Evolutionary conservation across 2,113 vertebrate genomes (phyloP), one percentile per base, ranked within the genome.

Genomic region (Rallus limicola): DNA sequence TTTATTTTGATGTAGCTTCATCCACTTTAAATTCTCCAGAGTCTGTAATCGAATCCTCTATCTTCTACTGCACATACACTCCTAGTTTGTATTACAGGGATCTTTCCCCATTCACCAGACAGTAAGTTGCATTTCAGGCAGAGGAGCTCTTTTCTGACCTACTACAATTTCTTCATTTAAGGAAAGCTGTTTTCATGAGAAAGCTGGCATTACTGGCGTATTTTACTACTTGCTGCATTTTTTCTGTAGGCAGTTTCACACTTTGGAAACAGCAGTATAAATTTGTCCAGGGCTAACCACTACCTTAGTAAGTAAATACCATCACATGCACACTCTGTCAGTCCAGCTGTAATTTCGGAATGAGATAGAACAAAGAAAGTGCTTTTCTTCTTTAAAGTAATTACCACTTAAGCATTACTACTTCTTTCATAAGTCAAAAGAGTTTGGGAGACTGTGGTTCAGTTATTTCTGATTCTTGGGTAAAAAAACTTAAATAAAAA

Each of bases 391-490:
- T 82, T 74, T 60, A 11, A 70, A 86, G 72, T 75, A 89, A 16
- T 81, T 96, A 69, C 65, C 62, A 50, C 33, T 81, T 90, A n/a
- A 83, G 38, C 75, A 92, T 46, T 67, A 92, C 31, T 82, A 62
- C 24, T 82, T 20, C 65, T 23, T 26, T 87, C 23, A 72, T 40
- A 86, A 94, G 18, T 24, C 40, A 67, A 60, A 96, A 64, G 3
- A 29, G 19, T 69, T 88, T 93, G 15, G 70, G 83, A 64, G 70
- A 44, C 84, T 95, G 53, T 38, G 25, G 38, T 67, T 79, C 88
- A 95, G 75, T 85, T 92, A 95, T 50, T 65, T 26, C 77, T 72
- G 14, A n/a, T 67, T 88, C 92, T 95, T 89, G 82, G 70, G 29
- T 59, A 20, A 86, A 65, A 83, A 50, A 9, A 7, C 21, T 24